Base-by-base conservation (phyloP, 1,140 invertebrate species). In the Myzus persicae region DNA sequence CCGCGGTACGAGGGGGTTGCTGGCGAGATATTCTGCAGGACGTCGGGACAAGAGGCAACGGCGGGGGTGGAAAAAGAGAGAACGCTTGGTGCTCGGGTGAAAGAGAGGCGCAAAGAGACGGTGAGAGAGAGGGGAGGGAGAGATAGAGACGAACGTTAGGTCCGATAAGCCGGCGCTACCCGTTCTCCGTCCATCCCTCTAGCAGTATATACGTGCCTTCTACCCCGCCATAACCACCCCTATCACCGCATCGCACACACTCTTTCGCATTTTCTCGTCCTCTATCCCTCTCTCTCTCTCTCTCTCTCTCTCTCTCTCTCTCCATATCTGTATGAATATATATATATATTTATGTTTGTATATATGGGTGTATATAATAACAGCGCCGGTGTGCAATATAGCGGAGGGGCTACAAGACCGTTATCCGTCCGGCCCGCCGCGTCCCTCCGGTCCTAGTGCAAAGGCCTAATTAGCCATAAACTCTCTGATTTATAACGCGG, bases 391-490 rank as follows among this genome's bases (percentile, higher is more conserved):
- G 59, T 59, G 59, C 90, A 36, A 82, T 46, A 90, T 76, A 42
- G 59, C 59, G 24, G 48, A 84, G 91, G 91, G 91, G 91, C 67
- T 38, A 84, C 67, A 84, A 92, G 91, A 92, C 91, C 81, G 91
- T 92, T 92, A 92, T 92, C 91, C 91, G 67, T 92, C 91, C 82
- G 51, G 84, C 85, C 59, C 59, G 40, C 91, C 85, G 9, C 90
- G 42, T 90, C 40, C 76, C 91, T 40, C 91, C 67, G 76, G 91
- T 84, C 76, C 76, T 92, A 51, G 91, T 51, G 91, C 93, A 84
- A 96, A 96, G 96, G 96, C 96, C 96, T 96, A 96, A 96, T 96
- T 96, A 96, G 96, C 96, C 96, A 96, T 96, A 96, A 96, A 96
- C 96, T 96, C 95, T 95, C 95, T 96, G 96, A 96, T 96, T 96